These are phyloP conservation scores for Dolichoris vasculosae DNA, from an alignment of 1,140 invertebrate genomes.

Conservation along the genomic window DNA sequence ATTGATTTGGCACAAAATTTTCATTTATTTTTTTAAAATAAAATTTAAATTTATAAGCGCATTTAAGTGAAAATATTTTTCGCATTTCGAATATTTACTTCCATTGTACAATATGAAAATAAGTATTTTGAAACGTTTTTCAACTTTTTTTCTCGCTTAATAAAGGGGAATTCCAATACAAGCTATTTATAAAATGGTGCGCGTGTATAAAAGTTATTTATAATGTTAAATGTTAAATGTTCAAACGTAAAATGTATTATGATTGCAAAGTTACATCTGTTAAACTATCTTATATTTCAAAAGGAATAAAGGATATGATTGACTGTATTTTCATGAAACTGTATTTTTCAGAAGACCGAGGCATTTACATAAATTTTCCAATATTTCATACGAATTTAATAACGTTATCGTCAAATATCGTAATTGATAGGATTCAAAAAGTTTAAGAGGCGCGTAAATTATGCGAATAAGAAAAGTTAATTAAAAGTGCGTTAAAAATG, in stretches of 20 bases:
- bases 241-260: not conserved
- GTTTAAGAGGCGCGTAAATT: too few species aligned
- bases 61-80: not conserved
- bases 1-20: not conserved
- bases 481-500: too few species aligned
- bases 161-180: not conserved
- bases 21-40: not conserved
- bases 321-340: not conserved
- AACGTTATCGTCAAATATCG: too few species aligned
- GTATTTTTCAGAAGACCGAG: not conserved
- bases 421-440: too few species aligned
- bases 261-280: not conserved
- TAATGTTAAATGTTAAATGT: not conserved
- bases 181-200: not conserved
- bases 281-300: not conserved
- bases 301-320: not conserved
- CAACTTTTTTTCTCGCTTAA: not conserved
- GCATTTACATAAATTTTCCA: not conserved
- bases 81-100: not conserved
- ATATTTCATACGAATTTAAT: too few species aligned
- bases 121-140: not conserved
- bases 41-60: not conserved
- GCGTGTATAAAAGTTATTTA: not conserved
- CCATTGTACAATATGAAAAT: not conserved
- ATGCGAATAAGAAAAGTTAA: too few species aligned